Conservation (phyloP, 2,888 invertebrate species). For the Altica lythri region DNA sequence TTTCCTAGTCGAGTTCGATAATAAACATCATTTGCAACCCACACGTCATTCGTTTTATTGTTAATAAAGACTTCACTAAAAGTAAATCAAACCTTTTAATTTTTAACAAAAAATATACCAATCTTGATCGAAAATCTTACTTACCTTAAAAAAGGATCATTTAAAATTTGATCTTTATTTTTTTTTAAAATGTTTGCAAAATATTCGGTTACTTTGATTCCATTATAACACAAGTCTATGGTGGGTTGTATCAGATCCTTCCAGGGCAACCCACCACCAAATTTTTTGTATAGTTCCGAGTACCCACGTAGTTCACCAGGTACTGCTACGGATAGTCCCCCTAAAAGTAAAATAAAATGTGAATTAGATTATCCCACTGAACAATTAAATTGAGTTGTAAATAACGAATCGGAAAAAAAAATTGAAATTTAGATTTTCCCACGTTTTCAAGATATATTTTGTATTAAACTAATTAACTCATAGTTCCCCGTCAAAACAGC, state of each 20-base stretch:
- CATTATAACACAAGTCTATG: conserved; percentile 73
- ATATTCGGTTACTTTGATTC: conserved; percentile 67
- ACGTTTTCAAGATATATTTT: too few species aligned
- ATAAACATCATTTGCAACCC: conserved; percentile 38
- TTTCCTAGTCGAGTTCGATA: conserved; percentile 54
- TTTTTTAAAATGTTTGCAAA: conserved; percentile 42
- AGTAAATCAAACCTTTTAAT: too few species aligned
- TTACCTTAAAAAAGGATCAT: conserved; percentile 44
- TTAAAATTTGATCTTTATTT: conserved; percentile 27
- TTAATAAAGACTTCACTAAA: conserved; percentile 46
- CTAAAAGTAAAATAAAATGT: too few species aligned
- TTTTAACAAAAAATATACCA: too few species aligned
- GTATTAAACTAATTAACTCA: too few species aligned
- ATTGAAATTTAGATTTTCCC: too few species aligned
- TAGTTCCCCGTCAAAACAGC: too few species aligned
- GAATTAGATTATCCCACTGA: too few species aligned
- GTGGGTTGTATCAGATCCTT: conserved; percentile 75
- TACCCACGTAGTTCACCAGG: conserved; percentile 91
- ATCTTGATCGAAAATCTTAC: too few species aligned
- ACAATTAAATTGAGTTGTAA: too few species aligned
- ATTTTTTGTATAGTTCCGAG: conserved; percentile 72
- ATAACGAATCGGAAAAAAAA: too few species aligned
- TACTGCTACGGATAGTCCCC: conserved; percentile 64
- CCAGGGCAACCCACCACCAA: conserved; percentile 76
- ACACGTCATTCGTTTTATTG: conserved; percentile 41